Percentiles rank a stretch among this genome's conserved stretches.
Evolutionary conservation across 2,113 vertebrate genomes (phyloP).

Genomic region (Tapirus terrestris): DNA sequence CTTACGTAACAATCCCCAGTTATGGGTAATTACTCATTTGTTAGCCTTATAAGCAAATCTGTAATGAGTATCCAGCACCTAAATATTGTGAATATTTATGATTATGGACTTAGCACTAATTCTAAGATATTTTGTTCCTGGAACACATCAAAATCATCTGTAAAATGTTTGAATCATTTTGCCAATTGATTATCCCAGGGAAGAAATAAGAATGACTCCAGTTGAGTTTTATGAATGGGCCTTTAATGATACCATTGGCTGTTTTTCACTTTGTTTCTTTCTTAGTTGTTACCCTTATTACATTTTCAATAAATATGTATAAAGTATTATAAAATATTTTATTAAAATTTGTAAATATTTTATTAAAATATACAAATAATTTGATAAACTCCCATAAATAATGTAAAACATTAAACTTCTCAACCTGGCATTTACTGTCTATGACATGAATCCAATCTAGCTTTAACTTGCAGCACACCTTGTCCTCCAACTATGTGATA

Average conservation of each 20-base stretch:
- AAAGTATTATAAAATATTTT: neutral
- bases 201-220: neutral
- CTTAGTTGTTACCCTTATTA: neutral
- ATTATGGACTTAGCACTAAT: neutral
- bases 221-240: neutral
- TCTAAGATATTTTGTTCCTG: neutral
- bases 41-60: neutral
- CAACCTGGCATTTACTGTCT: neutral
- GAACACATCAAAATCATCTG: neutral
- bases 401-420: neutral
- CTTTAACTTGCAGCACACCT: neutral
- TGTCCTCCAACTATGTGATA: neutral
- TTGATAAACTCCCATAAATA: neutral
- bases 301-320: neutral
- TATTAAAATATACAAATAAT: neutral
- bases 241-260: neutral
- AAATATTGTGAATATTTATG: neutral
- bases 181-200: neutral
- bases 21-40: neutral
- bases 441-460: neutral
- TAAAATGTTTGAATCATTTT: neutral
- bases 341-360: neutral
- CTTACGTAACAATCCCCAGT: neutral
- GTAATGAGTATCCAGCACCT: neutral
- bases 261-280: neutral